Evolutionary conservation across 2,888 invertebrate species (phyloP).

Genomic region (Xestia rhomboidea): DNA sequence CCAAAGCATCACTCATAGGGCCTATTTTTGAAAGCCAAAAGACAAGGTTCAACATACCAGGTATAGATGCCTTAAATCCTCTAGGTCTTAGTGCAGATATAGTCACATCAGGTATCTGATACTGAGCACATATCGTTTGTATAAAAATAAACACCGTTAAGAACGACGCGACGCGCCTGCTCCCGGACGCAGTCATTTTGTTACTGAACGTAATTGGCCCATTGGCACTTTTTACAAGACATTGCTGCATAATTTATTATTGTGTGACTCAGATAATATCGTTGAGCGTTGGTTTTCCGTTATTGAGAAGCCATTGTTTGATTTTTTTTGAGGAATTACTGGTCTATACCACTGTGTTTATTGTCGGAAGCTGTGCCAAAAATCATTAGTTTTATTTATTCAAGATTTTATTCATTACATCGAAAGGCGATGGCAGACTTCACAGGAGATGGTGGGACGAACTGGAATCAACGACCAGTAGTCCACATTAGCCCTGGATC

Average conservation of each 20-base stretch:
- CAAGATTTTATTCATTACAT: neutral
- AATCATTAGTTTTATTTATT: neutral
- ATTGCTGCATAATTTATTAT: neutral
- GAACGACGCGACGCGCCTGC: slow-evolving; percentile 55
- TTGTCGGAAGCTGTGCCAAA: neutral
- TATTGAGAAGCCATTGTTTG: neutral
- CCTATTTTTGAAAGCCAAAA: neutral
- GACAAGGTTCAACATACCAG: slow-evolving; percentile 82
- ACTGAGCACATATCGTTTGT: slow-evolving; percentile 64
- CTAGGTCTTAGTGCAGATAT: slow-evolving; percentile 89
- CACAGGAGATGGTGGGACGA: neutral
- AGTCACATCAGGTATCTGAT: slow-evolving; percentile 85
- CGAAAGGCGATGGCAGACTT: neutral
- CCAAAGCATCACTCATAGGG: neutral
- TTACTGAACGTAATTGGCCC: slow-evolving; percentile 61
- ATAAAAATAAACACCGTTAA: slow-evolving; percentile 59
- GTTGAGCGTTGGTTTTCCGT: neutral
- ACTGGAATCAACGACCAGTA: neutral
- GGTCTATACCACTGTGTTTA: neutral
- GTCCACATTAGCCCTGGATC: too few species aligned
- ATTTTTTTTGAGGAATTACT: neutral
- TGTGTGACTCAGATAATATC: slow-evolving; percentile 15
- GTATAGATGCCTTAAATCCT: slow-evolving; percentile 91
- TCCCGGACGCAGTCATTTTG: slow-evolving; percentile 70
- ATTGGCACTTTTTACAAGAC: slow-evolving; percentile 17